Evolutionary conservation across 2,797 vertebrate species (phyloP).

Genomic region (Gallinago stenura): DNA sequence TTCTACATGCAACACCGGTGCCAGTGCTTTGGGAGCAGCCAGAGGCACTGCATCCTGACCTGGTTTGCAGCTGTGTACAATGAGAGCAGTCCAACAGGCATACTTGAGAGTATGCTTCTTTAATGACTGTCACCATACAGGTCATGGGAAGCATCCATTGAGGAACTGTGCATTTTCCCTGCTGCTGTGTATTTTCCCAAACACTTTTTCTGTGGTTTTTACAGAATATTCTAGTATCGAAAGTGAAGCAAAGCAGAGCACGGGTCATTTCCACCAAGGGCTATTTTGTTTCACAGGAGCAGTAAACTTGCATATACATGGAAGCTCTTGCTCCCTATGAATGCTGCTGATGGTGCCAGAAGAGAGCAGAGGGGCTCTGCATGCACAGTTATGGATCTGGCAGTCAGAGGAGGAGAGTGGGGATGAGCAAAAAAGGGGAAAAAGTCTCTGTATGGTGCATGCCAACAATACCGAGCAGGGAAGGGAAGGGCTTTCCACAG

Average conservation of each 20-base stretch:
- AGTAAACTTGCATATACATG: neutral
- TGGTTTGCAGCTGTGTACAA: neutral
- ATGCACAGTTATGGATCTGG: neutral
- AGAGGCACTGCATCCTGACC: neutral
- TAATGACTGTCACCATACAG: neutral
- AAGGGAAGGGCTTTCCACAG: neutral
- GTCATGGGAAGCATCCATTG: neutral
- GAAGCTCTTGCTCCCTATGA: neutral
- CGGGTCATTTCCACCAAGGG: neutral
- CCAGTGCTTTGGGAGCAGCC: neutral
- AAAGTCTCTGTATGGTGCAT: neutral
- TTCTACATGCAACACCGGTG: neutral
- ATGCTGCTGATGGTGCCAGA: accelerated
- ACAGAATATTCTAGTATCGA: neutral
- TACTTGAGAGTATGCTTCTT: neutral
- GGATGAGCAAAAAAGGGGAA: neutral
- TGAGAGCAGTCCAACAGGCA: neutral
- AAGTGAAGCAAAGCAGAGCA: neutral
- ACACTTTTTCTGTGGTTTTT: neutral
- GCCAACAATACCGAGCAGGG: neutral
- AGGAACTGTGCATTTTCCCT: neutral
- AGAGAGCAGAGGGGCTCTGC: neutral
- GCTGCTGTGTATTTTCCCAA: neutral
- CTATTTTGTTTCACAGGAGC: neutral
- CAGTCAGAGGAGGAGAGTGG: neutral